phyloP scores from a whole-genome alignment of 2,888 invertebrate species.

The Acleris cristana region DNA sequence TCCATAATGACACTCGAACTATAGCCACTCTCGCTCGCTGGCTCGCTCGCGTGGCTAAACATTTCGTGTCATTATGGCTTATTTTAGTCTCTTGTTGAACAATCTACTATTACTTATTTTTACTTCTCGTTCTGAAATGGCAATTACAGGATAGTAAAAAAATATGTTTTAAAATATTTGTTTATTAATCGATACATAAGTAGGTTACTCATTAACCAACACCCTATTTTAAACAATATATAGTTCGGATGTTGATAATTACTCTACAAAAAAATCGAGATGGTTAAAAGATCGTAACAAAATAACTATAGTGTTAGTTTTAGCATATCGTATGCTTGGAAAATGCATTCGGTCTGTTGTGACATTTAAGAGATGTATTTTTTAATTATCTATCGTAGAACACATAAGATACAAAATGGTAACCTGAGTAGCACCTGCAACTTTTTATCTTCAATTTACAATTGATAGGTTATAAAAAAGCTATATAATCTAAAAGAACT shows the following conservation, averaged over 20 bases:
- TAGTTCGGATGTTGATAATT: conserved; percentile 70
- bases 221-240: conserved; percentile 70
- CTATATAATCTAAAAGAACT: conserved; percentile 30
- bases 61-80: too few species aligned
- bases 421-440: conserved; percentile 74
- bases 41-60: too few species aligned
- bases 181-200: conserved; percentile 74
- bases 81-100: too few species aligned
- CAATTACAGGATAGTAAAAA: conserved; percentile 43
- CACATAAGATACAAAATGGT: conserved; percentile 66
- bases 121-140: neutral
- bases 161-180: conserved; percentile 62
- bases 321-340: conserved; percentile 21
- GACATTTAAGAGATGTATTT: conserved; percentile 43
- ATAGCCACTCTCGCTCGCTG: too few species aligned
- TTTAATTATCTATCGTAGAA: conserved; percentile 56
- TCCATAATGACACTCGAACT: too few species aligned
- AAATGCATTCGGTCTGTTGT: conserved; percentile 36
- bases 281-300: conserved; percentile 10
- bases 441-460: conserved; percentile 53
- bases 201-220: conserved; percentile 80
- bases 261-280: conserved; percentile 35
- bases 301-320: conserved; percentile 12
- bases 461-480: conserved; percentile 29
- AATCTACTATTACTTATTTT: too few species aligned